phyloP scores from a whole-genome alignment of 2,797 vertebrate genomes.

The Paratrypauchen microcephalus region DNA sequence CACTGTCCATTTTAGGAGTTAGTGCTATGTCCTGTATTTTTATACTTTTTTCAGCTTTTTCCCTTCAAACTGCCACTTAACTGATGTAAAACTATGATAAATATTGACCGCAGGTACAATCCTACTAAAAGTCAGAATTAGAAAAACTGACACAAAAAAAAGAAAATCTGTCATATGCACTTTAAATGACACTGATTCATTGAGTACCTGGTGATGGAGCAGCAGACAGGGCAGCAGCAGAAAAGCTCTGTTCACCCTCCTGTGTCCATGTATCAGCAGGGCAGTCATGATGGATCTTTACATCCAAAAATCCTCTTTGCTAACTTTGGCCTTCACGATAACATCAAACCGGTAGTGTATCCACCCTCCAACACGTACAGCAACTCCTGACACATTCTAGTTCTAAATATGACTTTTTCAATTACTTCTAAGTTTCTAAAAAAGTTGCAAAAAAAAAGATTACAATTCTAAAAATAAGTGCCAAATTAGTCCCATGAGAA shows the following conservation, averaged over 20 bases:
- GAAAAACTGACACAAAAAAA: too few species aligned
- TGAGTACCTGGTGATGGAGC: conserved; percentile 63
- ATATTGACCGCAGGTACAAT: too few species aligned
- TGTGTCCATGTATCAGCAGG: conserved; percentile 42
- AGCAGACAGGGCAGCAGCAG: conserved; percentile 41
- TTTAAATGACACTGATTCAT: not conserved
- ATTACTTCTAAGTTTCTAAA: not conserved
- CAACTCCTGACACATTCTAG: not conserved
- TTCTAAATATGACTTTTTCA: not conserved
- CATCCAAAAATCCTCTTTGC: conserved; percentile 34
- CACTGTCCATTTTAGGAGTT: too few species aligned
- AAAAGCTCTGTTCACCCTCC: conserved; percentile 36
- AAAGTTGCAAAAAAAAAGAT: not conserved
- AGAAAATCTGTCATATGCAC: too few species aligned
- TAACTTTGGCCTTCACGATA: conserved; percentile 37
- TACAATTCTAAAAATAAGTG: too few species aligned
- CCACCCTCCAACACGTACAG: conserved; percentile 16
- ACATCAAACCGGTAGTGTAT: conserved; percentile 15
- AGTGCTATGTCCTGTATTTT: too few species aligned
- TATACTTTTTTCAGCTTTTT: too few species aligned
- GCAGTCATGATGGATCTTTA: conserved; percentile 61
- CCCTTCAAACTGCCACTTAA: too few species aligned
- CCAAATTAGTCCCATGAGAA: not conserved
- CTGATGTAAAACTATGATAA: too few species aligned
- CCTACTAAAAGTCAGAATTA: too few species aligned